These are phyloP conservation scores for Linyphia triangularis DNA, from an alignment of 2,888 invertebrate genomes.

Conservation along the genomic window DNA sequence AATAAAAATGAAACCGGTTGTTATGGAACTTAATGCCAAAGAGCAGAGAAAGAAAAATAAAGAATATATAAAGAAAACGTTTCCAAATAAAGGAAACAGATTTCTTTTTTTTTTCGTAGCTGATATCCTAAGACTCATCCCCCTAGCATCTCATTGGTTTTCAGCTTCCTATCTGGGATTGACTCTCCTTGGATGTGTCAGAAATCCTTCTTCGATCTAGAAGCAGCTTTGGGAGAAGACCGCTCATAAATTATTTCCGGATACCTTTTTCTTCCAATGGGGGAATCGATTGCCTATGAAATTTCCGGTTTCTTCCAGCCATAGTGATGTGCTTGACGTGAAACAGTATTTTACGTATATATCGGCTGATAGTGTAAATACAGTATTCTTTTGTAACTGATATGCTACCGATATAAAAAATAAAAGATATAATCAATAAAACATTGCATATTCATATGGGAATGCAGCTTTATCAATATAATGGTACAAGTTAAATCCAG, in stretches of 20 bases:
- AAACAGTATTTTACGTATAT: too few species aligned
- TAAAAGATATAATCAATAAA: too few species aligned
- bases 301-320: constrained; percentile 29
- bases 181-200: constrained; percentile 43
- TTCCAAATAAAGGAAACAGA: constrained; percentile 42
- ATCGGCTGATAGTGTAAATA: too few species aligned
- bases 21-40: constrained; percentile 23
- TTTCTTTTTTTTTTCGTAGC: constrained; percentile 20
- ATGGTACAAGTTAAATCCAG: too few species aligned
- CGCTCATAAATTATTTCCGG: constrained; percentile 45
- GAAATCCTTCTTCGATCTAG: constrained; percentile 35
- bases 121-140: not conserved
- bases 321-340: constrained; percentile 31
- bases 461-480: too few species aligned
- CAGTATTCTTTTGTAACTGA: too few species aligned
- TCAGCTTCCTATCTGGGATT: constrained; percentile 19
- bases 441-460: too few species aligned
- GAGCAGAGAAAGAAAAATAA: not conserved
- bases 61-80: constrained; percentile 11
- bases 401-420: too few species aligned
- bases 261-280: not conserved
- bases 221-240: constrained; percentile 1
- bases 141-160: not conserved
- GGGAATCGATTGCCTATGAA: constrained; percentile 45
- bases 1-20: constrained; percentile 47